Evolutionary conservation across 2,888 invertebrate genomes (phyloP), one percentile per base, ranked within the genome.

Genomic region (Tridacna crocea): DNA sequence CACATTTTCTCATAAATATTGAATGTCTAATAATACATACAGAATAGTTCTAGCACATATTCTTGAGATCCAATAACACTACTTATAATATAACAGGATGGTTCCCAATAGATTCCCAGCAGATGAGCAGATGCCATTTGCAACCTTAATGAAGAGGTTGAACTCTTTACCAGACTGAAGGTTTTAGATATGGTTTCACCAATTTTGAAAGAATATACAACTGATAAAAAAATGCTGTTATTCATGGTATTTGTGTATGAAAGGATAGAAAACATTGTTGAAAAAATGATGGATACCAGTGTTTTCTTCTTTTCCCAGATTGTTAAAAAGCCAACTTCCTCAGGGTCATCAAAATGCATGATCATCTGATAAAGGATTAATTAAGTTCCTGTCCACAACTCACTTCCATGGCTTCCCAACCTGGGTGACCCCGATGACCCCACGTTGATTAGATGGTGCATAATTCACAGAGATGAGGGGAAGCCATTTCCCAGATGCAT

Each of bases 401-500:
- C 66, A 66, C 46, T 17, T 66, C 66, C 46, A 46, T n/a, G 46
- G 46, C 46, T 66, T 36, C 66, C 46, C 46, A 36, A 66, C 36
- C 27, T 19, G 27, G 13, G 36, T 46, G 36, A 46, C 15, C 66
- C 66, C 46, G 2, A 46, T 66, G 66, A 66, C 66, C 66, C 66
- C 36, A n/a, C n/a, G 46, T 12, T 66, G 66, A 66, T 66, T 66
- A 36, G 66, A 36, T 12, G 66, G 66, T 66, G 66, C 46, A 46
- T 66, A 66, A 66, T 66, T 66, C 46, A 36, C 36, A n/a, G 11
- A 27, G 66, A 17, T 13, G 66, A 66, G 4, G n/a, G 46, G 66
- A 46, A 66, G n/a, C 15, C 36, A 46, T 66, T 66, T 66, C 66
- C 66, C 66, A 46, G 66, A 46, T 66, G 66, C 66, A 66, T 66